Base-by-base conservation (phyloP, 2,888 invertebrate species). In the Ophion ventricosus region DNA sequence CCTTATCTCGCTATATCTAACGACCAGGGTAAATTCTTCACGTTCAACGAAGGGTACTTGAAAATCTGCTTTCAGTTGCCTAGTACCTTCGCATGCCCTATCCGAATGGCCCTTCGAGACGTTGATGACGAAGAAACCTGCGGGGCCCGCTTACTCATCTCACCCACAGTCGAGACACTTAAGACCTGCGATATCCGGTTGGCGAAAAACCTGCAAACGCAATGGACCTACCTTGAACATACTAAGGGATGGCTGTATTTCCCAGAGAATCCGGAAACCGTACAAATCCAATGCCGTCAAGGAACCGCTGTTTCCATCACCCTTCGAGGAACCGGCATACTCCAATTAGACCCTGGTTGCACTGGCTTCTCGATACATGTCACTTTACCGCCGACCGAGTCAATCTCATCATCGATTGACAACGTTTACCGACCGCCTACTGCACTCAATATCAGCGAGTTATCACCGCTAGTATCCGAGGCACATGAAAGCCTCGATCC, bases 191-290 rank as follows among this genome's bases (percentile, higher is more conserved):
- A 67, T 2, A 43, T 67, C 5, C 43, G 23, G 10, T 0, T 67
- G 8, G 25, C 25, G 0, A 11, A 8, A 1, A 67, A 67, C 49
- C 49, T 20, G 1, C 10, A 35, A 0, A n/a, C 23, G 1, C 40
- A 66, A 8, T 66, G 66, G 40, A 40, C 66, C 8, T 66, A 66
- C 20, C 1, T 66, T 2, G 66, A 66, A 20, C 35, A 66, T 8
- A 66, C 40, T 2, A 35, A 66, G 5, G 66, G 66, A 11, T 66
- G 66, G 66, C 29, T 63, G 10, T 43, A 11, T 11, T 20, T 40
- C 1, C 2, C n/a, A 1, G 2, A n/a, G n/a, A 29, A 63, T 17
- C 64, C 10, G 1, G 35, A 64, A 64, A 64, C 64, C 7, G 1
- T 64, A 8, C 35, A 20, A 4, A 64, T 64, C 1, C 64, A n/a